Conservation (phyloP, 2,888 invertebrate genomes). For the Callyntrura sp. region DNA sequence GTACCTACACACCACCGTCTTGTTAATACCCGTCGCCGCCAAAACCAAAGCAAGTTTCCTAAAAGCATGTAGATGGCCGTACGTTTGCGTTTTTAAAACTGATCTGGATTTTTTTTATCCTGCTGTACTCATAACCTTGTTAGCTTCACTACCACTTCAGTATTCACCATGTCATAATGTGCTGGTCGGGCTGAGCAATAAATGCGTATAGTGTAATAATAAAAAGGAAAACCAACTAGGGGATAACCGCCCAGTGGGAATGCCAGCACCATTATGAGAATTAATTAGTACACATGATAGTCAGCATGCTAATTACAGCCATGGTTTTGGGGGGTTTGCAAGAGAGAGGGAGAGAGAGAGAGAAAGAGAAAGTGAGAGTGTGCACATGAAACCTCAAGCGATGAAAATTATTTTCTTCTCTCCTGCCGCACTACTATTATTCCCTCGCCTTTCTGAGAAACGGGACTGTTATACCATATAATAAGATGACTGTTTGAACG, state of each 20-base stretch:
- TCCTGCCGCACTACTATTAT: background rate
- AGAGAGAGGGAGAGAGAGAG: slow-evolving; percentile 25
- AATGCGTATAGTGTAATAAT: slow-evolving; percentile 5
- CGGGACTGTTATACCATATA: background rate
- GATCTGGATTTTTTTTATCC: slow-evolving; percentile 38
- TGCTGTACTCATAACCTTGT: slow-evolving; percentile 18
- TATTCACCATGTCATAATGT: background rate
- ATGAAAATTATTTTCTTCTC: slow-evolving; percentile 64
- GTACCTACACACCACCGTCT: no score
- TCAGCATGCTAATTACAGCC: slow-evolving; percentile 73
- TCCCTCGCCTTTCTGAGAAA: background rate
- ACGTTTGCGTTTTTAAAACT: background rate
- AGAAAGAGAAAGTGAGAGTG: slow-evolving; percentile 29
- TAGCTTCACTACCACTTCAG: background rate
- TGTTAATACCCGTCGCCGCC: no score
- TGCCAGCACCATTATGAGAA: slow-evolving; percentile 69
- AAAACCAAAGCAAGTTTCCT: no score
- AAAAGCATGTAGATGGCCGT: background rate
- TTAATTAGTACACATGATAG: slow-evolving; percentile 76
- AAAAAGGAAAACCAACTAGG: slow-evolving; percentile 36
- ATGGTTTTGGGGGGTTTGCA: slow-evolving; percentile 54
- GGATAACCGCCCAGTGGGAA: slow-evolving; percentile 73
- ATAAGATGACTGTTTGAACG: background rate
- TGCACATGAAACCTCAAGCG: slow-evolving; percentile 65
- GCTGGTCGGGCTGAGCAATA: slow-evolving; percentile 1